Evolutionary conservation across 2,797 vertebrate genomes (phyloP).

Genomic region (Lacerta agilis): DNA sequence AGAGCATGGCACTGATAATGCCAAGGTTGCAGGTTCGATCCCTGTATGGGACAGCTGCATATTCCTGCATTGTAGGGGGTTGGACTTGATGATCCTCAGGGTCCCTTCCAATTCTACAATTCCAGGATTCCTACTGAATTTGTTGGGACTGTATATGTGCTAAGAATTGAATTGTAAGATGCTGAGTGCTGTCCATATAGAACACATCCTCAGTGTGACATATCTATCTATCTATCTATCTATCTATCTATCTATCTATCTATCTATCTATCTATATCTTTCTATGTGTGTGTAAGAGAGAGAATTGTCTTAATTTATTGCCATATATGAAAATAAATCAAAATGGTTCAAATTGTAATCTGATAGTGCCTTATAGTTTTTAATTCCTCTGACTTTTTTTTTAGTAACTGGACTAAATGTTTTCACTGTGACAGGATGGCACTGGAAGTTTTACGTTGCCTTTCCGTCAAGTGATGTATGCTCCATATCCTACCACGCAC

Average conservation of each 20-base stretch:
- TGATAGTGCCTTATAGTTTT: background rate
- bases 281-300: no score
- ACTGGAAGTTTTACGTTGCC: conserved; percentile 95
- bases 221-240: no score
- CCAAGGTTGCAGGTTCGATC: no score
- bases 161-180: background rate
- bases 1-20: no score
- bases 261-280: no score
- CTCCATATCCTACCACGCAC: conserved; percentile 94
- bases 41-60: no score
- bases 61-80: no score
- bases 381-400: background rate
- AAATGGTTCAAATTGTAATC: background rate
- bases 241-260: no score
- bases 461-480: conserved; percentile 96
- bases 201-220: background rate
- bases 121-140: background rate
- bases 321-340: no score
- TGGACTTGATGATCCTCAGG: no score
- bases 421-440: conserved; percentile 84
- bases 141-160: background rate
- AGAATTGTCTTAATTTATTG: no score
- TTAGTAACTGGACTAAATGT: conserved; percentile 21
- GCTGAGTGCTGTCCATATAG: background rate
- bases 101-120: no score